phyloP scores from a whole-genome alignment of 2,797 vertebrate species.

The Macrochelys suwanniensis region DNA sequence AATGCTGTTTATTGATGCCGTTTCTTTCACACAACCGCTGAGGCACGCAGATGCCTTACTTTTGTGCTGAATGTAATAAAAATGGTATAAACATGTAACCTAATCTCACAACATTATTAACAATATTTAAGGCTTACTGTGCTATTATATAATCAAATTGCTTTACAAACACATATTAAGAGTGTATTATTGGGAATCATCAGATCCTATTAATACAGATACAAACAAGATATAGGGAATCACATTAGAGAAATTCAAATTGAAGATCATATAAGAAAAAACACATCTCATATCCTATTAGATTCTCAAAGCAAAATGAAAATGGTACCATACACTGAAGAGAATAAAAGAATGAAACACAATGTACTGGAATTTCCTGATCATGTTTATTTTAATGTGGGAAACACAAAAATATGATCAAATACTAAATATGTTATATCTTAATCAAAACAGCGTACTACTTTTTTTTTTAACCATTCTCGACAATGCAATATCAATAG shows the following conservation, averaged over 20 bases:
- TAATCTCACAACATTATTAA: rapidly evolving
- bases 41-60: background rate
- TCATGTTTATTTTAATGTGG: slow-evolving; percentile 23
- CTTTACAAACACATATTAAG: background rate
- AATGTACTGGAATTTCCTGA: background rate
- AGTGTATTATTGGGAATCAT: background rate
- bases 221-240: background rate
- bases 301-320: background rate
- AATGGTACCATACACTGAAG: background rate
- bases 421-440: slow-evolving; percentile 47
- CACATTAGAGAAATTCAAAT: background rate
- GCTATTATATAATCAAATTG: background rate
- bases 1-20: background rate
- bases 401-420: slow-evolving; percentile 42
- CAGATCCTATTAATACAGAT: background rate
- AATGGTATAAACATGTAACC: background rate
- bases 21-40: background rate
- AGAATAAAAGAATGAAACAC: slow-evolving; percentile 8
- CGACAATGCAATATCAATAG: slow-evolving; percentile 32
- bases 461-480: background rate
- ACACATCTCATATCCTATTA: rapidly evolving
- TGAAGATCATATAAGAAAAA: background rate
- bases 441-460: slow-evolving; percentile 38
- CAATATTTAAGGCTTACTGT: background rate
- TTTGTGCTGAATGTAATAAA: background rate